Evolutionary conservation across 2,888 invertebrate species (phyloP), one percentile per base, ranked within the genome.

Genomic region (Lasius fuliginosus): DNA sequence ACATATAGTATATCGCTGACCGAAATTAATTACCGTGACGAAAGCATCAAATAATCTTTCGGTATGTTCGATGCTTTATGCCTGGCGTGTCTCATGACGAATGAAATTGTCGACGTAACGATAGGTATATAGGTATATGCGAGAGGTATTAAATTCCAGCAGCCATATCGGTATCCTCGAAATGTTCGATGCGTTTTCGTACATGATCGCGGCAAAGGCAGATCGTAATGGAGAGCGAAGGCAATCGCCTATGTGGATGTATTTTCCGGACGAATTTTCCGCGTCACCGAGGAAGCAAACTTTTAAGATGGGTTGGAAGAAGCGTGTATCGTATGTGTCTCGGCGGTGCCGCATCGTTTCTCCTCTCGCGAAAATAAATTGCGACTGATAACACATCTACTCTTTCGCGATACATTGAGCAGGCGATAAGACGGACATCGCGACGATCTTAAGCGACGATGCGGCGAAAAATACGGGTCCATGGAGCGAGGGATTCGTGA

Each of bases 281-380:
- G 53, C 30, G 64, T 75, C 82, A 33, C 15, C 27, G 49, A 49
- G 27, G 4, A 18, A 76, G 30, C 12, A 12, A 30, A 30, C 12
- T 11, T n/a, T 40, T 60, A 46, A 46, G 67, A 15, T 27, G 56
- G 36, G 5, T 23, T 12, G 46, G 30, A 15, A 62, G 40, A 42
- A 9, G 27, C 68, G 68, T 46, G 27, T 23, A 23, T 18, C 36
- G 49, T 53, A 33, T 11, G 6, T 15, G 6, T 6, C 27, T 11
- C 36, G 33, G 15, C 9, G 15, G 5, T 42, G 23, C 36, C 53
- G n/a, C 67, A 12, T 30, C 42, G 71, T 60, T 71, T 60, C 58
- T 33, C 64, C 49, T 46, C 27, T 83, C 64, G 60, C 42, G 75
- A 62, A 67, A 83, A 86, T 85, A 86, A 85, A 86, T 86, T 85